Evolutionary conservation across 2,797 vertebrate species (phyloP), one percentile per base, ranked within the genome.

Genomic region (Pantherophis alleghaniensis): DNA sequence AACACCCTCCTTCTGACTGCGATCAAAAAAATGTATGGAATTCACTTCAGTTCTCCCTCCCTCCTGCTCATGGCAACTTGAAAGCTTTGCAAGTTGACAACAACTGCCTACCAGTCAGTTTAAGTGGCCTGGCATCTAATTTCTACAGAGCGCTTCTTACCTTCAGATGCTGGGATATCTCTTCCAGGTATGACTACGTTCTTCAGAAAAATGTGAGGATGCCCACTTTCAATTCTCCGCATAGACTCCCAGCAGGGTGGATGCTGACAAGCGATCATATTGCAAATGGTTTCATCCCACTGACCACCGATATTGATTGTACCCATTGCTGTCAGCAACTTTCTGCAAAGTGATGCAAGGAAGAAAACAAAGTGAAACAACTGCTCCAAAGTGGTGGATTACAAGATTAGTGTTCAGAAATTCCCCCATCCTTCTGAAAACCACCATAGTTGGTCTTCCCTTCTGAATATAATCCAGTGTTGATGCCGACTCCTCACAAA

Each of bases 241-340:
- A 97, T n/a, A 2, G 97, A 47, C 79, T 95, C 94, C 97, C 97
- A 98, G 95, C 97, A 98, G 9, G 96, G 97, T 0, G 97, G 97
- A 60, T 98, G 97, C 74, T 95, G 97, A 93, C 97, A 98, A 74
- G 95, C 1, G 10, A 92, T 83, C 28, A 87, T 51, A 12, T 86
- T 7, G 13, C 97, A 98, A 11, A 94, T 32, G 5, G 97, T 96
- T 94, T 97, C 97, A 53, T 98, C 97, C 97, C 97, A 96, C 3
- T 88, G 92, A 53, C 79, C 93, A 51, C 86, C 93, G 13, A 91
- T 26, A 26, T 95, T 88, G 55, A 90, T 56, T 89, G 91, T 53
- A 92, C 42, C 89, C 96, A 96, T 94, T 63, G 79, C 28, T 89
- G 69, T 24, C 14, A 47, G 63, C 66, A n/a, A 32, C 18, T 2